Conservation (phyloP, 2,888 invertebrate genomes). For the Spatulosminthurus flaviceps region DNA sequence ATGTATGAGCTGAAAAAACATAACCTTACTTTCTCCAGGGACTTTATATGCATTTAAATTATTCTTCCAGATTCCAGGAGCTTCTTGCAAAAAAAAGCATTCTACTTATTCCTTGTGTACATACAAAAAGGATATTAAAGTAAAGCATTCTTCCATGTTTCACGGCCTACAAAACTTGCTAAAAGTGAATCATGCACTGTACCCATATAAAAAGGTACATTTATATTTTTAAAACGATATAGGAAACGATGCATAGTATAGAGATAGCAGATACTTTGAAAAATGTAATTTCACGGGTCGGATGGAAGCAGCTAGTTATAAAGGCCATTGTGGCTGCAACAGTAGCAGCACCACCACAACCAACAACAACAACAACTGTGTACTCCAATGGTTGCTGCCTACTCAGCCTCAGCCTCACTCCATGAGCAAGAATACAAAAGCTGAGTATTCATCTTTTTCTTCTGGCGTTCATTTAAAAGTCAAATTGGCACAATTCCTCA, state of each 20-base stretch:
- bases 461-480: conserved; percentile 37
- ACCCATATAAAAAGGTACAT: not conserved
- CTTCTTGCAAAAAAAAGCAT: too few relatives aligned
- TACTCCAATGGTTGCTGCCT: not conserved
- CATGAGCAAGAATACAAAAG: not conserved
- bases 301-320: not conserved
- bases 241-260: not conserved
- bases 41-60: too few relatives aligned
- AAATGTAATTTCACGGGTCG: conserved; percentile 18
- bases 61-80: too few relatives aligned
- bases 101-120: too few relatives aligned
- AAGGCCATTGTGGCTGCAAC: not conserved
- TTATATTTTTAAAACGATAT: not conserved
- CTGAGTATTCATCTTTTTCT: conserved; percentile 13
- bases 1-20: too few relatives aligned
- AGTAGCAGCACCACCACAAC: not conserved
- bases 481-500: conserved; percentile 42
- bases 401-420: not conserved
- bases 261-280: not conserved
- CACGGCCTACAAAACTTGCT: too few relatives aligned
- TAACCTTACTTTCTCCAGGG: too few relatives aligned
- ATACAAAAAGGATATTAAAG: too few relatives aligned
- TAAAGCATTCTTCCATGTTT: too few relatives aligned
- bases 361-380: not conserved
- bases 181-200: too few relatives aligned